These are phyloP conservation scores for Sebastes iracundus DNA, from an alignment of 2,797 vertebrate species.

Conservation along the genomic window DNA sequence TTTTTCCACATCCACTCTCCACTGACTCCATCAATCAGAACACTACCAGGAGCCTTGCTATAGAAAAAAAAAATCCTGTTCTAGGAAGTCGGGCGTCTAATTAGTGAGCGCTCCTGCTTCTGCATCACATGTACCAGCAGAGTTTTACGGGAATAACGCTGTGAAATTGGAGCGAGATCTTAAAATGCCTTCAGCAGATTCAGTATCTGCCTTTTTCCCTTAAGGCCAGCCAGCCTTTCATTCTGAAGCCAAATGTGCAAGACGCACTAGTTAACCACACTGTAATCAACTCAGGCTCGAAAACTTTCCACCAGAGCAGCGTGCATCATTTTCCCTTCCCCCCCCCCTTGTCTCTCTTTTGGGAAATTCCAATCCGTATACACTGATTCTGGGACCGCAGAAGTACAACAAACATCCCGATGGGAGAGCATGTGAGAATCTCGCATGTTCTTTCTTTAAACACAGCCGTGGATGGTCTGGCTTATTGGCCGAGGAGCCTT, in stretches of 20 bases:
- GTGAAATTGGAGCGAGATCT: slow-evolving; percentile 23
- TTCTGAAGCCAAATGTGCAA: slow-evolving; percentile 32
- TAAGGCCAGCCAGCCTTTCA: slow-evolving; percentile 17
- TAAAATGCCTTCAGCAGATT: slow-evolving; percentile 30
- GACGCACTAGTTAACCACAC: slow-evolving; percentile 43
- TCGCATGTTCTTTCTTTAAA: slow-evolving; percentile 35
- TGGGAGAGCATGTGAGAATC: slow-evolving; percentile 1
- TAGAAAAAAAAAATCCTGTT: not conserved
- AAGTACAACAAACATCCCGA: slow-evolving; percentile 56
- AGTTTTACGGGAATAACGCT: slow-evolving; percentile 6
- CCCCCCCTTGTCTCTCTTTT: not conserved
- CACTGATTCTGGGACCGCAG: slow-evolving; percentile 18
- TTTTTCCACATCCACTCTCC: not conserved
- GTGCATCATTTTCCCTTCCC: not conserved
- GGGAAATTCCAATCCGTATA: slow-evolving; percentile 25
- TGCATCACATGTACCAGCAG: not conserved
- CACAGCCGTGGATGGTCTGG: slow-evolving; percentile 29
- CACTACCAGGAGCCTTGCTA: not conserved
- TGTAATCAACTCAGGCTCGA: slow-evolving; percentile 34
- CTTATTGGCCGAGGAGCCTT: slow-evolving; percentile 21
- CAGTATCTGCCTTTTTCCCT: slow-evolving; percentile 47
- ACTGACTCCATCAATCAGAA: not conserved
- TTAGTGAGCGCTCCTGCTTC: not conserved
- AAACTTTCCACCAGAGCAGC: slow-evolving; percentile 39
- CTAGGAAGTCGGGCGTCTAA: slow-evolving; percentile 2